A percentile compares a stretch with the other conserved stretches of the same genome.
These are phyloP conservation scores for Apocheima hispidaria DNA, from an alignment of 2,888 invertebrate genomes.

Conservation along the genomic window DNA sequence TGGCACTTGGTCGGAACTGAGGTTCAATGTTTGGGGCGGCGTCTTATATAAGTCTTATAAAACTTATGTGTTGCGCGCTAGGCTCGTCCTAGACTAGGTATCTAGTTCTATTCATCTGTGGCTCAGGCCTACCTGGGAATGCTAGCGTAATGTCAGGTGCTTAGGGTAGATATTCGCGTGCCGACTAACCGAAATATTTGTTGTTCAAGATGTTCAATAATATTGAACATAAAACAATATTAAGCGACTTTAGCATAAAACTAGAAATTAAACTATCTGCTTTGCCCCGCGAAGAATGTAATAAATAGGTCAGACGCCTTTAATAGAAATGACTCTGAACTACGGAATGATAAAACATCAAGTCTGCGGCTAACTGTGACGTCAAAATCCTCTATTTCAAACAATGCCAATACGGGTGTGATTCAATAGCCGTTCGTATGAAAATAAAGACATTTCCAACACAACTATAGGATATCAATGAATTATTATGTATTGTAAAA, in stretches of 20 bases:
- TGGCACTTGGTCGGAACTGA: too few species aligned
- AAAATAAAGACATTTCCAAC: background rate
- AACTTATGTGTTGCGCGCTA: too few species aligned
- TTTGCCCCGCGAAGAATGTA: background rate
- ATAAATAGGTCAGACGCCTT: background rate
- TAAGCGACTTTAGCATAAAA: background rate
- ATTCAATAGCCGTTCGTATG: background rate
- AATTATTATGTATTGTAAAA: background rate
- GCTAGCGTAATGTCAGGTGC: background rate
- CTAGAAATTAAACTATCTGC: background rate
- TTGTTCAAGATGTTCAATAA: too few species aligned
- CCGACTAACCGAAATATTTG: too few species aligned
- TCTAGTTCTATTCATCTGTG: too few species aligned
- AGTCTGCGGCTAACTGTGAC: background rate
- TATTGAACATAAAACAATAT: too few species aligned
- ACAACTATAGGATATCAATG: background rate
- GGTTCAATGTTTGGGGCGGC: too few species aligned
- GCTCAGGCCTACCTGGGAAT: background rate
- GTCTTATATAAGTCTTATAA: too few species aligned
- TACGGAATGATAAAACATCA: conserved; percentile 3
- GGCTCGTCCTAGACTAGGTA: too few species aligned
- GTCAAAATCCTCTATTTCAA: conserved; percentile 9
- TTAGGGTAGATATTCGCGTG: background rate
- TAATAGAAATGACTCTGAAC: conserved; percentile 10
- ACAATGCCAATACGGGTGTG: conserved; percentile 1